Evolutionary conservation across 2,888 invertebrate species (phyloP).

Genomic region (Lithophane semibrunnea): DNA sequence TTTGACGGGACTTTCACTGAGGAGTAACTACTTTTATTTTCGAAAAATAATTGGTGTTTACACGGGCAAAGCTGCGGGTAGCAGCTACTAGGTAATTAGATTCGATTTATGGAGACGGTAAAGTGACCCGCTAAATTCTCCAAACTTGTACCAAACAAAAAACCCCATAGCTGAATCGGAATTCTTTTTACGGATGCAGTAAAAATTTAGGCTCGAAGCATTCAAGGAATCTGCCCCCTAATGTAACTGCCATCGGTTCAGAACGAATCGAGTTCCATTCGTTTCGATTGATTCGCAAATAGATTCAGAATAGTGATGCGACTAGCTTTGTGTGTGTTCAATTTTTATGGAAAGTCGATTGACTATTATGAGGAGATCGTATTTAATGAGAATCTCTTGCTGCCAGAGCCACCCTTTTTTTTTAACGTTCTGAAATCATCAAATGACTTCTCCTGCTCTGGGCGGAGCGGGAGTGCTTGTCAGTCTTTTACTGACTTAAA

Average conservation of each 20-base stretch:
- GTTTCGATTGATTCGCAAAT: conserved; percentile 82
- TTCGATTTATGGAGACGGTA: not conserved
- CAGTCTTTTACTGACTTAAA: too few relatives aligned
- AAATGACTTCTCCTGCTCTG: too few relatives aligned
- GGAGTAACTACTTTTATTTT: too few relatives aligned
- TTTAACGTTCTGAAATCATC: too few relatives aligned
- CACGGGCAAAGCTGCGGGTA: too few relatives aligned
- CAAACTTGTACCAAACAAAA: conserved; percentile 73
- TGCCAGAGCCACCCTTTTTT: too few relatives aligned
- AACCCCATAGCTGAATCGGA: conserved; percentile 86
- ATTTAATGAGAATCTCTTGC: not conserved
- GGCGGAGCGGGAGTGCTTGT: too few relatives aligned
- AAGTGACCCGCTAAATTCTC: conserved; percentile 6
- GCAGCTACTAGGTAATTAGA: not conserved
- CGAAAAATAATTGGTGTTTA: too few relatives aligned
- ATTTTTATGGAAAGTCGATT: conserved; percentile 43
- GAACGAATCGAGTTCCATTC: conserved; percentile 79
- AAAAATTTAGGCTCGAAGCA: conserved; percentile 88
- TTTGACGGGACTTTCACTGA: too few relatives aligned
- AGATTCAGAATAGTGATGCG: conserved; percentile 70
- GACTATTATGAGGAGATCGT: conserved; percentile 1
- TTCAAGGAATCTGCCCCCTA: conserved; percentile 84
- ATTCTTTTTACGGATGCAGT: conserved; percentile 89
- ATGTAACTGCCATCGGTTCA: conserved; percentile 83
- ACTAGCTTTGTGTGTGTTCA: conserved; percentile 52